Base-by-base conservation (phyloP, 2,113 vertebrate genomes). In the Furnarius figulus region DNA sequence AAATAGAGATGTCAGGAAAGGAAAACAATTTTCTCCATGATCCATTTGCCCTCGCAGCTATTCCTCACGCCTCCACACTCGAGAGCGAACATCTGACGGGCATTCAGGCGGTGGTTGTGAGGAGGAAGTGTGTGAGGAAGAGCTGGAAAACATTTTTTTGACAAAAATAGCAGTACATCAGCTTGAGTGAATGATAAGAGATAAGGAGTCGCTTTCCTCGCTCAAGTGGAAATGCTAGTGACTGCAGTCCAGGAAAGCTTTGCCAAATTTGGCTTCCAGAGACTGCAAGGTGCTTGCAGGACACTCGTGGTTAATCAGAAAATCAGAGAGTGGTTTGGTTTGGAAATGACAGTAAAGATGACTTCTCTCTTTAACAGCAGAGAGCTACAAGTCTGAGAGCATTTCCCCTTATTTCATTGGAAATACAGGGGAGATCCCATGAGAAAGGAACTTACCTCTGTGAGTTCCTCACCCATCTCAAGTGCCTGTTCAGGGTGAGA, bases 1-100 rank as follows among this genome's bases (percentile, higher is more conserved):
- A 93, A 93, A 74, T 13, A 44, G 93, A 94, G 95, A 67, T 63
- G 63, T 71, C 78, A 93, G 82, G 90, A 81, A 81, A 35, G 82
- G 75, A 86, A 85, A 88, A 80, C 46, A 37, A 8, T 81, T 88
- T 67, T 39, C 55, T 81, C 42, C 5, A 1, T 12, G 65, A 59
- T 71, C 50, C 61, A 9, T 53, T 92, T 59, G 67, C 78, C 85
- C 85, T 71, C 84, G 39, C 52, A 56, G 72, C 76, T 73, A 70
- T 65, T 74, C 55, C 62, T 95, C 87, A 93, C 12, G 3, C 25
- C 95, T 87, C 87, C 90, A 50, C 78, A 37, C 49, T 24, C 62
- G 37, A 62, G 67, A 62, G 74, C 4, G 13, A 82, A 35, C 37
- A 13, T 46, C 81, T 70, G 78, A 65, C 0, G 6, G 40, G 17